Percentiles rank a stretch among this genome's conserved stretches.
Evolutionary conservation across 2,797 vertebrate species (phyloP).

Genomic region (Halcyon smyrnensis): DNA sequence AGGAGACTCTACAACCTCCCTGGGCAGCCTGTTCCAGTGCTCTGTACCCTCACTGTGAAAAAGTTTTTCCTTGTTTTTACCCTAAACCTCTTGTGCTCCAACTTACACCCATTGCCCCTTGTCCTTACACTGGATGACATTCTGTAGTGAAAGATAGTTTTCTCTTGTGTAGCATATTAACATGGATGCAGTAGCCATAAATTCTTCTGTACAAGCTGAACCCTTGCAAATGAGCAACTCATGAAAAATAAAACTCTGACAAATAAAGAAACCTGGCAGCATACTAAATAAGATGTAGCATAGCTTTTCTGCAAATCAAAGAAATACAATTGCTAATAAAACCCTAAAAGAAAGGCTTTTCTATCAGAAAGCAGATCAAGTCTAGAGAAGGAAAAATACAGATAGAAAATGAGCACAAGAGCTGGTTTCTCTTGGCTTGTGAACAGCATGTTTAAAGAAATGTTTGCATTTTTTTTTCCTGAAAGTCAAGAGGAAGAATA

Average conservation of each 20-base stretch:
- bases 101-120: no score
- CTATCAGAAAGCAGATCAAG: not conserved
- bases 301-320: not conserved
- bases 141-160: not conserved
- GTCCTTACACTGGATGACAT: no score
- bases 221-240: not conserved
- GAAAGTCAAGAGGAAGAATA: conserved; percentile 4
- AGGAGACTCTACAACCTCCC: no score
- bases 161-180: not conserved
- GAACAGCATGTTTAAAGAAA: conserved; percentile 17
- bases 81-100: no score
- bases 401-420: conserved; percentile 13
- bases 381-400: not conserved
- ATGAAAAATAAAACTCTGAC: not conserved
- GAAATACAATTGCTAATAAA: conserved; percentile 5
- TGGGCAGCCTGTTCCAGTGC: no score
- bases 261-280: not conserved
- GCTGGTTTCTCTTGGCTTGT: conserved; percentile 7
- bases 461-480: not conserved
- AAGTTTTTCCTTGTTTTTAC: no score
- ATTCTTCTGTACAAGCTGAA: not conserved
- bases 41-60: no score
- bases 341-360: not conserved
- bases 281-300: not conserved
- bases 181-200: not conserved